Evolutionary conservation across 2,797 vertebrate species (phyloP).

Genomic region (Philypnodon macrostomus): DNA sequence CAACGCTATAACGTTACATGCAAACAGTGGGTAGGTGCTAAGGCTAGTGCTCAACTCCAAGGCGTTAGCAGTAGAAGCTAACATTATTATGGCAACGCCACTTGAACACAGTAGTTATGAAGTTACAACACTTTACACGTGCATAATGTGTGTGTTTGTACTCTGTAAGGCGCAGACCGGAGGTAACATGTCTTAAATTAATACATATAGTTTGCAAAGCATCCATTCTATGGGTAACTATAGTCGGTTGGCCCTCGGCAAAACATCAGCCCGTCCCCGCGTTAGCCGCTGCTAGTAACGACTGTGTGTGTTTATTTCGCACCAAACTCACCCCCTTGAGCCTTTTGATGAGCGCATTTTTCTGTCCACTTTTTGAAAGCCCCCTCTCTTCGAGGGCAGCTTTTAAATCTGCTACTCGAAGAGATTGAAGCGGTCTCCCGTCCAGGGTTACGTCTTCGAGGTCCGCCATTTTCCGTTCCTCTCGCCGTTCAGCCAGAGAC

Average conservation of each 20-base stretch:
- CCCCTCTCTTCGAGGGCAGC: constrained; percentile 89
- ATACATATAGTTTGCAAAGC: background rate
- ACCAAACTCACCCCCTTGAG: constrained; percentile 86
- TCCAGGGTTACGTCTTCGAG: constrained; percentile 96
- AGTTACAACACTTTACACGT: constrained; percentile 25
- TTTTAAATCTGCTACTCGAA: constrained; percentile 91
- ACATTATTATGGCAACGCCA: constrained; percentile 66
- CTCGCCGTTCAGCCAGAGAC: constrained; percentile 69
- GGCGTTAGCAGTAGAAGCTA: constrained; percentile 63
- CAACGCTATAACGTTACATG: constrained; percentile 21
- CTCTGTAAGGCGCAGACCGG: background rate
- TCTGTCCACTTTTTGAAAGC: constrained; percentile 89
- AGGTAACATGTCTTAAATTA: background rate
- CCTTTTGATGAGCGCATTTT: constrained; percentile 89
- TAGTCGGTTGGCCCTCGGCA: constrained; percentile 61
- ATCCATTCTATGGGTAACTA: constrained; percentile 30
- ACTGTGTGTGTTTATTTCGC: constrained; percentile 3
- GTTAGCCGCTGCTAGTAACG: constrained; percentile 36
- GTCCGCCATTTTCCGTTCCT: constrained; percentile 92
- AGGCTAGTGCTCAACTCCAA: constrained; percentile 61
- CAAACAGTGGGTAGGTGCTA: constrained; percentile 41
- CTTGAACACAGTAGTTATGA: constrained; percentile 29
- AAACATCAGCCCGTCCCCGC: constrained; percentile 64
- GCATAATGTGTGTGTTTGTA: constrained; percentile 9
- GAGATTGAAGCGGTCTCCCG: constrained; percentile 92